phyloP scores from a whole-genome alignment of 2,113 vertebrate genomes.

The Poecilia latipinna region DNA sequence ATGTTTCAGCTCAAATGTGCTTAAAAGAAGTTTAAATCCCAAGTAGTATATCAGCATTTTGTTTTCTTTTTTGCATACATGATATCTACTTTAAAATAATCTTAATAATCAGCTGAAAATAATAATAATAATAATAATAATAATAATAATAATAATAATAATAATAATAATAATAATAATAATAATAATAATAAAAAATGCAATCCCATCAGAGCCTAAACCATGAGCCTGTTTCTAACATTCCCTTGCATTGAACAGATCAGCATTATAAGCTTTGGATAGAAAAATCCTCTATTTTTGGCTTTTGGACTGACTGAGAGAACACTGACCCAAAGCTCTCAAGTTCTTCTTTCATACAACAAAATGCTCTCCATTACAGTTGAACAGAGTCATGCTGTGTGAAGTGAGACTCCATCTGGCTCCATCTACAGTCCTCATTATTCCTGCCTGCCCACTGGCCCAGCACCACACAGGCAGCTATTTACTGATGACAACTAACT shows the following conservation, averaged over 20 bases:
- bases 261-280: slow-evolving; percentile 32
- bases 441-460: slow-evolving; percentile 61
- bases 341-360: slow-evolving; percentile 39
- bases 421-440: slow-evolving; percentile 61
- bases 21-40: background rate
- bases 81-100: background rate
- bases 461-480: slow-evolving; percentile 56
- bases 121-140: background rate
- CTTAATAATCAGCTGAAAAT: too few relatives aligned
- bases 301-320: slow-evolving; percentile 31
- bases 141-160: background rate
- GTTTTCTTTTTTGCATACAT: background rate
- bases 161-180: background rate
- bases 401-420: slow-evolving; percentile 65
- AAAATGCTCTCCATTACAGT: slow-evolving; percentile 56
- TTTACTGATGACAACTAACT: slow-evolving; percentile 64
- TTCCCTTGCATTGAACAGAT: slow-evolving; percentile 2
- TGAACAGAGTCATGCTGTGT: slow-evolving; percentile 51
- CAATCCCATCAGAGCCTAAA: slow-evolving; percentile 21
- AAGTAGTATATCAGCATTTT: too few relatives aligned
- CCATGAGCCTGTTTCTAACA: slow-evolving; percentile 2
- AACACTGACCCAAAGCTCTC: slow-evolving; percentile 42
- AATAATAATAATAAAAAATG: background rate
- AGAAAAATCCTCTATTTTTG: slow-evolving; percentile 41
- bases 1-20: too few relatives aligned